phyloP scores from a whole-genome alignment of 2,797 vertebrate genomes.

The Acanthurus lineatus region DNA sequence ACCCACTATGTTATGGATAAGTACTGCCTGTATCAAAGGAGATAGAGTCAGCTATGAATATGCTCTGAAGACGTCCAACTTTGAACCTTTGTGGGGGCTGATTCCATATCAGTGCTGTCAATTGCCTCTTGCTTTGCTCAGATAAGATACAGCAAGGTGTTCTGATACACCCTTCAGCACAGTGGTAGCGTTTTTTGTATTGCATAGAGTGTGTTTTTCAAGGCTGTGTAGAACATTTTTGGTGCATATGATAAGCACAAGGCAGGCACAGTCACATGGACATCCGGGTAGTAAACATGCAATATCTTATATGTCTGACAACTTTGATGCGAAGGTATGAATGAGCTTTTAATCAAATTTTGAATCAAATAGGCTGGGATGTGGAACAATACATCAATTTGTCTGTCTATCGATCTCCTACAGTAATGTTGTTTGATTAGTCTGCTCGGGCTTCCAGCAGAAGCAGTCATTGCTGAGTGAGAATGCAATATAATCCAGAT shows the following conservation, averaged over 20 bases:
- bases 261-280: background rate
- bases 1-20: constrained; percentile 22
- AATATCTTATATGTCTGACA: background rate
- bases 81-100: constrained; percentile 53
- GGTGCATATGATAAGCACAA: constrained; percentile 5
- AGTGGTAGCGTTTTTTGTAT: constrained; percentile 26
- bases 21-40: constrained; percentile 47
- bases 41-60: constrained; percentile 59
- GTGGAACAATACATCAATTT: constrained; percentile 64
- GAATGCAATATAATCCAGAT: constrained; percentile 76
- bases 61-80: constrained; percentile 35
- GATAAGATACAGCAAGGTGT: constrained; percentile 62
- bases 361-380: constrained; percentile 33
- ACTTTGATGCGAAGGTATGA: background rate
- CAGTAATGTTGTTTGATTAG: constrained; percentile 80
- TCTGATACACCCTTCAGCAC: constrained; percentile 35
- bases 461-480: constrained; percentile 61
- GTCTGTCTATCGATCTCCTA: constrained; percentile 65
- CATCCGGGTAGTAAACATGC: background rate
- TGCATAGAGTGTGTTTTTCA: background rate
- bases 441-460: constrained; percentile 67
- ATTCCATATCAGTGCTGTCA: constrained; percentile 57
- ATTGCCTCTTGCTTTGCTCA: constrained; percentile 56
- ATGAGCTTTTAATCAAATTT: constrained; percentile 43
- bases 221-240: constrained; percentile 18